Conservation (phyloP, 1,140 invertebrate species). For the Heliconius eleuchia region DNA sequence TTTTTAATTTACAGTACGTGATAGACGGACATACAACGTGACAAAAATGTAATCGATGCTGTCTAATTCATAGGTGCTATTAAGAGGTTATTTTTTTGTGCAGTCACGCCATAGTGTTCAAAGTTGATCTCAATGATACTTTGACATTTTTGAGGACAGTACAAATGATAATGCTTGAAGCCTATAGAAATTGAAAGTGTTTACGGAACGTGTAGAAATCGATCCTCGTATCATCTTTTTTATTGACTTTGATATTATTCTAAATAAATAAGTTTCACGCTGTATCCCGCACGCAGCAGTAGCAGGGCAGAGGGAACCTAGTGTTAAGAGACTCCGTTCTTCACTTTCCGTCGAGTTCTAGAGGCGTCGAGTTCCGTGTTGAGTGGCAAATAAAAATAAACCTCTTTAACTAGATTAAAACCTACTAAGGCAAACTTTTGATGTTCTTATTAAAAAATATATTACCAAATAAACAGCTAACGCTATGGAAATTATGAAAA, state of each 20-base stretch:
- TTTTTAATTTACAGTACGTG: conserved; percentile 55
- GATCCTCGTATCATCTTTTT: not conserved
- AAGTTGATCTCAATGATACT: conserved; percentile 9
- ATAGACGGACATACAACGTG: conserved; percentile 57
- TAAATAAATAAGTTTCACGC: not conserved
- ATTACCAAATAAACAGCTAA: no score
- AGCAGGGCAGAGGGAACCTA: no score
- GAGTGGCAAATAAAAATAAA: no score
- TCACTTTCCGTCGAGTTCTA: no score
- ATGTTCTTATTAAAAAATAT: no score
- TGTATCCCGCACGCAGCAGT: not conserved
- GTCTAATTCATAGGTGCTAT: conserved; percentile 53
- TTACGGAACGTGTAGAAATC: not conserved
- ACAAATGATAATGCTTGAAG: not conserved
- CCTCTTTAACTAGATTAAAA: no score
- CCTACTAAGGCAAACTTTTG: no score
- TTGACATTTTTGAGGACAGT: conserved; percentile 20
- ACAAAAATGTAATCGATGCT: conserved; percentile 66
- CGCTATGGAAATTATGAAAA: no score
- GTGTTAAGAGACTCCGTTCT: no score
- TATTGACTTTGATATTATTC: not conserved
- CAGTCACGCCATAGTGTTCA: conserved; percentile 42
- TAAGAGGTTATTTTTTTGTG: conserved; percentile 56
- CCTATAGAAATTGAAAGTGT: not conserved
- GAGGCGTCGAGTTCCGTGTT: no score